Conservation (phyloP, 2,888 invertebrate species). For the Argyra leucocephala region DNA sequence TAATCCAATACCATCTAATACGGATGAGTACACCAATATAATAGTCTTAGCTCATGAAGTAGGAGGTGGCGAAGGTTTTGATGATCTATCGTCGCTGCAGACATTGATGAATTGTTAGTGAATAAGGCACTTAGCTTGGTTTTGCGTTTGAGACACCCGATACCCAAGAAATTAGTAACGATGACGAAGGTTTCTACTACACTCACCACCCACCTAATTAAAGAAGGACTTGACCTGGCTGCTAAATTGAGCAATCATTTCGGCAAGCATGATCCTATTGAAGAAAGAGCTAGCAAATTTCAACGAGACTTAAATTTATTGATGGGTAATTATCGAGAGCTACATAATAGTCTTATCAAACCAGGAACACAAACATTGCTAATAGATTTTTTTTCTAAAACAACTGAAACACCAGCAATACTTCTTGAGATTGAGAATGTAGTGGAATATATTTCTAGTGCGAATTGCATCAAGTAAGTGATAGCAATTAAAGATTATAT, state of each 20-base stretch:
- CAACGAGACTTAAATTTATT: conserved; percentile 8
- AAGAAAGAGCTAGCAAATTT: conserved; percentile 10
- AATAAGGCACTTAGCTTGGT: conserved; percentile 25
- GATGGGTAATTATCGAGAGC: conserved; percentile 15
- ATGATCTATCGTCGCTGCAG: conserved; percentile 25
- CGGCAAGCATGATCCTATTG: conserved; percentile 11
- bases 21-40: too few species aligned
- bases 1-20: too few species aligned
- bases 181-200: conserved; percentile 10
- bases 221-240: conserved; percentile 14
- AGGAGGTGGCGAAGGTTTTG: conserved; percentile 29
- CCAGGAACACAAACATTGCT: too few species aligned
- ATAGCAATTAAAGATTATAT: too few species aligned
- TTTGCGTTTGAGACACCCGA: too few species aligned
- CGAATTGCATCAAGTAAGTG: too few species aligned
- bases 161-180: conserved; percentile 13
- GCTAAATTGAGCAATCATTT: neutral
- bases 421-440: too few species aligned
- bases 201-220: conserved; percentile 10
- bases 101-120: conserved; percentile 25
- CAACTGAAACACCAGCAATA: too few species aligned
- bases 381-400: too few species aligned
- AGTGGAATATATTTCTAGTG: too few species aligned
- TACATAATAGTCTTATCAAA: too few species aligned
- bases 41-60: too few species aligned